Base-by-base conservation (phyloP, 2,797 vertebrate genomes). In the Lepus oiostolus region DNA sequence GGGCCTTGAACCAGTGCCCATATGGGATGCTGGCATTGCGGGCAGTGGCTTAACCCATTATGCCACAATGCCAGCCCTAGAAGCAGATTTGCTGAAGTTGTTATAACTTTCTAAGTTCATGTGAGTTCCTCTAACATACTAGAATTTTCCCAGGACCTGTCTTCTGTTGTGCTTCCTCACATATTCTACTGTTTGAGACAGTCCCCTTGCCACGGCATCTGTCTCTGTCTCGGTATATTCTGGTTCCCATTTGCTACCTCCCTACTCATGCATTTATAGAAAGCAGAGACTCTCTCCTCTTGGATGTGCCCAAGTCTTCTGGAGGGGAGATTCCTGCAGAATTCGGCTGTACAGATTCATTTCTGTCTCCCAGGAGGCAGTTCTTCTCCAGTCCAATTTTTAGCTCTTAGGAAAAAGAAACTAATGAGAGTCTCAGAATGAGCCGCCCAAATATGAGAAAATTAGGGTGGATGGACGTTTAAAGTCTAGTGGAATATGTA, bases 181-280 rank as follows among this genome's bases (percentile, higher is more conserved):
- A 7, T 38, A 19, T 5, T 54, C 60, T 72, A n/a, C 76, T 35
- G 2, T 32, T 67, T 22, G 24, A 50, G 30, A 35, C 42, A n/a
- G 35, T 35, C 19, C 42, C 9, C 32, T 72, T 8, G 10, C 65
- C 22, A 35, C 65, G 54, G 24, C 13, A n/a, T 9, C 16, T 30
- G 12, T 28, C 42, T 58, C 42, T 22, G 10, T 67, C 50, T 5
- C 24, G 22, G 24, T n/a, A 71, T 52, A 16, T 50, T 80, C 26
- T 26, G 30, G 19, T 52, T 68, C 22, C 32, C 81, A 30, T 42
- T 42, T 42, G 42, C 42, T 42, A 42, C 24, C 26, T 5, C 70
- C 16, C 11, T 30, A 5, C 24, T 26, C 24, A 2, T 0, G 2
- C 1, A 8, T 32, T 52, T 7, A 14, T 32, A 14, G 42, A 16